phyloP scores from a whole-genome alignment of 2,888 invertebrate genomes.

The Cataglyphis cursor region DNA sequence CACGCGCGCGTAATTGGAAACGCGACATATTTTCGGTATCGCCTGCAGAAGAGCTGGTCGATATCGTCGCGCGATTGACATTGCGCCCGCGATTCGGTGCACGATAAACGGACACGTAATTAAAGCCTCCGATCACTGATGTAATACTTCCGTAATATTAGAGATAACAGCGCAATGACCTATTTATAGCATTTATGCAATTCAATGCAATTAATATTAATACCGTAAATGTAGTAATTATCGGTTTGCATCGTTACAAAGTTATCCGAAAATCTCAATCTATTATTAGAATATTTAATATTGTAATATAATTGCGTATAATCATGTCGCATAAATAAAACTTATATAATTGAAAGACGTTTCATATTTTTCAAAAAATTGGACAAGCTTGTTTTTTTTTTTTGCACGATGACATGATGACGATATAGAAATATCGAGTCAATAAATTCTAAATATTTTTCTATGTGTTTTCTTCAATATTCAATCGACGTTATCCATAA shows the following conservation, averaged over 20 bases:
- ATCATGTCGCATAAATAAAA: background rate
- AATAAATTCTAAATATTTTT: background rate
- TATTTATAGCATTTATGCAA: constrained; percentile 26
- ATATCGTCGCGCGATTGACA: constrained; percentile 48
- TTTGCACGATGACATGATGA: background rate
- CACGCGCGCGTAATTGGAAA: constrained; percentile 38
- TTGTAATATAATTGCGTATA: background rate
- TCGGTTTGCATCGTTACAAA: constrained; percentile 11
- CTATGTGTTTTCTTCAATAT: background rate
- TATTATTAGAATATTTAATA: constrained; percentile 8
- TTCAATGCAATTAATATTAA: constrained; percentile 41
- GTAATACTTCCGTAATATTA: constrained; percentile 45
- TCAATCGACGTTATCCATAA: background rate
- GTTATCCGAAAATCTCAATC: constrained; percentile 17
- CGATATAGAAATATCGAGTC: background rate
- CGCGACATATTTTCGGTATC: constrained; percentile 48
- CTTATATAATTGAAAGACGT: background rate
- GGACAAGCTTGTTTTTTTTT: background rate
- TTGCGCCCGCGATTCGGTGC: constrained; percentile 36
- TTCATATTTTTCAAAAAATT: background rate
- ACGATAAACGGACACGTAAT: constrained; percentile 49
- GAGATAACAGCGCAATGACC: constrained; percentile 38
- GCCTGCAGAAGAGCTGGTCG: constrained; percentile 5
- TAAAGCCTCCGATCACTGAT: constrained; percentile 34
- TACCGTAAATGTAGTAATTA: constrained; percentile 9